These are phyloP conservation scores for Sebastolobus alascanus DNA, from an alignment of 2,797 vertebrate genomes.

Conservation along the genomic window DNA sequence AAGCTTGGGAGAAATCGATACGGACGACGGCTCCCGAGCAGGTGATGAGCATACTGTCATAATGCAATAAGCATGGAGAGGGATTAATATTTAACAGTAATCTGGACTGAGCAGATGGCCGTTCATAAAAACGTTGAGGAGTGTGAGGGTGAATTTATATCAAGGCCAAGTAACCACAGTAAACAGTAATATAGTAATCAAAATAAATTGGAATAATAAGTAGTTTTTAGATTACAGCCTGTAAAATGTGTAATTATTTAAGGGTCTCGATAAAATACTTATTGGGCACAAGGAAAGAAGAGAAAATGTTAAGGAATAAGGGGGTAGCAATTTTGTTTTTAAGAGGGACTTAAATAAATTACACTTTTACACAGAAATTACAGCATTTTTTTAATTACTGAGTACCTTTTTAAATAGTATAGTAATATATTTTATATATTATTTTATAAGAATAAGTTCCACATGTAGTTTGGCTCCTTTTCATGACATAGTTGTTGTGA, in stretches of 20 bases:
- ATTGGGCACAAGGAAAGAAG: not conserved
- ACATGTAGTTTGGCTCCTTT: not conserved
- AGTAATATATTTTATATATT: too few species aligned
- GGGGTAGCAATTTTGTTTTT: not conserved
- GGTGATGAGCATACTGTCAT: conserved; percentile 65
- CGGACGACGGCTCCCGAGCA: conserved; percentile 52
- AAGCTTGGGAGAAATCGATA: conserved; percentile 67
- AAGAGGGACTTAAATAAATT: not conserved
- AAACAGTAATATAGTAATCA: conserved; percentile 22
- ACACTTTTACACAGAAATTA: not conserved
- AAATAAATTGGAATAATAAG: conserved; percentile 29
- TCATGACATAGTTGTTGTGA: not conserved
- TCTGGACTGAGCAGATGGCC: conserved; percentile 61
- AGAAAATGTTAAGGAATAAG: not conserved
- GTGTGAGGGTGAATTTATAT: conserved; percentile 36
- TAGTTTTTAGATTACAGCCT: not conserved
- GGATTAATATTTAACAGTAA: conserved; percentile 69
- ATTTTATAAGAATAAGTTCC: not conserved
- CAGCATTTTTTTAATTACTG: not conserved
- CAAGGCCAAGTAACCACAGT: conserved; percentile 33
- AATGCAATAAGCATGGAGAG: conserved; percentile 55
- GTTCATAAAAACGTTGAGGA: conserved; percentile 41
- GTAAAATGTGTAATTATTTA: not conserved
- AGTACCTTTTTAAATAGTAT: not conserved
- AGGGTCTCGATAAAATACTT: not conserved